Conservation (phyloP, 2,113 vertebrate genomes). For the Aspiorhynchus laticeps region DNA sequence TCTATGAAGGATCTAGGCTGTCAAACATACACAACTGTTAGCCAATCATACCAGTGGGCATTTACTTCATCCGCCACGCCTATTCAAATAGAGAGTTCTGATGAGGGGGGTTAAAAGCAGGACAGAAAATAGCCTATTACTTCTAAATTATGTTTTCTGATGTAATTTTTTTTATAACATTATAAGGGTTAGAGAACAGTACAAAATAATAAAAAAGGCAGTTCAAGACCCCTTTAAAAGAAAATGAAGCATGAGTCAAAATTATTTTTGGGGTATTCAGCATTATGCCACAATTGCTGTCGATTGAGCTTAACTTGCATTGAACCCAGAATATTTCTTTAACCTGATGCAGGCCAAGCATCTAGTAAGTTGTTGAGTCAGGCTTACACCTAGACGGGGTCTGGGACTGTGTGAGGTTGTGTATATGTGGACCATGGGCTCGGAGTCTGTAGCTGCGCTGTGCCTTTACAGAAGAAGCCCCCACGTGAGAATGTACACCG, state of each 20-base stretch:
- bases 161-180: too few relatives aligned
- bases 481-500: slow-evolving; percentile 93
- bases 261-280: not conserved
- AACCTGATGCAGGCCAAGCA: not conserved
- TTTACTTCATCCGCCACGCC: too few relatives aligned
- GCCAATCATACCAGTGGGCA: too few relatives aligned
- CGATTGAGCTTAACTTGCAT: not conserved
- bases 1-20: too few relatives aligned
- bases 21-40: too few relatives aligned
- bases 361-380: slow-evolving; percentile 24
- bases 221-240: not conserved
- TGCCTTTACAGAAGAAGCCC: slow-evolving; percentile 97
- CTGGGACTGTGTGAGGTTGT: slow-evolving; percentile 56
- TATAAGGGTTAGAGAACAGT: too few relatives aligned
- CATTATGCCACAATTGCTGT: not conserved
- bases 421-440: slow-evolving; percentile 61
- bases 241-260: not conserved
- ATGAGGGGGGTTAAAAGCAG: too few relatives aligned
- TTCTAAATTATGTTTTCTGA: too few relatives aligned
- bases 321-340: not conserved
- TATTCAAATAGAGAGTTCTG: too few relatives aligned
- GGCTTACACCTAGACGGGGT: slow-evolving; percentile 25
- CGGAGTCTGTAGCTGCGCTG: slow-evolving; percentile 92
- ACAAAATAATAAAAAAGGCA: too few relatives aligned
- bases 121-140: too few relatives aligned